Base-by-base conservation (phyloP, 2,888 invertebrate species). In the Syritta pipiens region DNA sequence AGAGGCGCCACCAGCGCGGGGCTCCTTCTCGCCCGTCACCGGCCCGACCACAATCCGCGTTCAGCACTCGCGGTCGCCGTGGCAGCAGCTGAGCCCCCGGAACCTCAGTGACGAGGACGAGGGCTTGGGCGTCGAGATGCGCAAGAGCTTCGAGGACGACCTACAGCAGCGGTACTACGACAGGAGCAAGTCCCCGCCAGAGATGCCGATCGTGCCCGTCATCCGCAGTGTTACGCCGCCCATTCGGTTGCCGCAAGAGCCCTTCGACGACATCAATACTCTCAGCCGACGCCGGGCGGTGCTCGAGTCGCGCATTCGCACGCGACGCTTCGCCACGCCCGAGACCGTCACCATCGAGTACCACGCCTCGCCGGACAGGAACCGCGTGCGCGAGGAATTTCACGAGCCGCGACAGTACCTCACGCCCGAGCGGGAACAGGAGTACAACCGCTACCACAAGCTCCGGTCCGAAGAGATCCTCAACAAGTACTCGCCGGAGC, bases 91-190 rank as follows among this genome's bases (percentile, higher is more conserved):
- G 0, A 88, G 86, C 79, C 87, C 88, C 0, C 86, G 88, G 4
- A 88, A 88, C 69, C 84, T 88, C 63, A 94, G 94, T 7, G 95
- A 95, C 85, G 95, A 94, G 85, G 95, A 94, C 82, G 95, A 95
- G 87, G 94, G 94, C 0, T 88, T 94, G n/a, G 94, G 94, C 1
- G 92, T 93, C 63, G 94, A 95, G 85, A 86, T 86, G 0, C 85
- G 89, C 83, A 89, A 86, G 79, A 89, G 89, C 48, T 90, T 89
- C 65, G 90, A 90, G 53, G 90, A 90, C 28, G 86, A 88, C 6
- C 83, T 84, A 17, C 82, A 82, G 0, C 42, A 77, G 14, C 60
- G 60, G 10, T 22, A 49, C 5, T 83, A 82, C 10, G 81, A 83
- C 40, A 81, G 81, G 37, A 81, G 53, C 26, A 85, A 85, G 59